Evolutionary conservation across 2,113 vertebrate species (phyloP).

Genomic region (Lipophrys pholis): DNA sequence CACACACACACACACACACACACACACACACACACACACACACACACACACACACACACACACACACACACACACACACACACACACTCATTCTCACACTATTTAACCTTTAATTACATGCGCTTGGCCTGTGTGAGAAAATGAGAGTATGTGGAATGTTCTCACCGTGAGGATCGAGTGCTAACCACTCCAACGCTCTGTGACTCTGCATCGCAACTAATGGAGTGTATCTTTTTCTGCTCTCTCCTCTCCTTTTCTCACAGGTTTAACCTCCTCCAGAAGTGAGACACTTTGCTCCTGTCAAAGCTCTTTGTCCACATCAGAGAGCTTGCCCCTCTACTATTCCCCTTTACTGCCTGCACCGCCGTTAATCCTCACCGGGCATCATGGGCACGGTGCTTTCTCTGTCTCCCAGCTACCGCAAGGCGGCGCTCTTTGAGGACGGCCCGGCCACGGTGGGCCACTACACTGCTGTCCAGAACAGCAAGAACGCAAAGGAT

Average conservation of each 20-base stretch:
- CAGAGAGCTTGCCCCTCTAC: slow-evolving; percentile 19
- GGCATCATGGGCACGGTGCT: slow-evolving; percentile 91
- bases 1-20: no score
- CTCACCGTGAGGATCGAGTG: no score
- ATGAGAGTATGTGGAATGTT: no score
- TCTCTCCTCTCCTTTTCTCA: neutral
- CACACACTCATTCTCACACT: no score
- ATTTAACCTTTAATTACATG: no score
- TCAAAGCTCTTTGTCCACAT: slow-evolving; percentile 33
- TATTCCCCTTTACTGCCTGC: neutral
- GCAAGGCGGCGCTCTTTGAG: slow-evolving; percentile 91
- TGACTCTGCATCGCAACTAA: neutral
- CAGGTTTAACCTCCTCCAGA: slow-evolving; percentile 45
- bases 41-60: no score
- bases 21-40: no score
- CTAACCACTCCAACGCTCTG: no score
- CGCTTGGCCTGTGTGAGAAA: no score
- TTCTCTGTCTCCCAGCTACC: slow-evolving; percentile 92
- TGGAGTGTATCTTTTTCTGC: neutral
- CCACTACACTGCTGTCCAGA: slow-evolving; percentile 91
- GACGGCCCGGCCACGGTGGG: slow-evolving; percentile 89
- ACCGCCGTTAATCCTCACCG: slow-evolving; percentile 2
- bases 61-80: no score
- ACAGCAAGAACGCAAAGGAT: slow-evolving; percentile 92
- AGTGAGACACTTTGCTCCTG: slow-evolving; percentile 25